Conservation (phyloP, 1,140 invertebrate species). For the Homalodisca vitripennis region DNA sequence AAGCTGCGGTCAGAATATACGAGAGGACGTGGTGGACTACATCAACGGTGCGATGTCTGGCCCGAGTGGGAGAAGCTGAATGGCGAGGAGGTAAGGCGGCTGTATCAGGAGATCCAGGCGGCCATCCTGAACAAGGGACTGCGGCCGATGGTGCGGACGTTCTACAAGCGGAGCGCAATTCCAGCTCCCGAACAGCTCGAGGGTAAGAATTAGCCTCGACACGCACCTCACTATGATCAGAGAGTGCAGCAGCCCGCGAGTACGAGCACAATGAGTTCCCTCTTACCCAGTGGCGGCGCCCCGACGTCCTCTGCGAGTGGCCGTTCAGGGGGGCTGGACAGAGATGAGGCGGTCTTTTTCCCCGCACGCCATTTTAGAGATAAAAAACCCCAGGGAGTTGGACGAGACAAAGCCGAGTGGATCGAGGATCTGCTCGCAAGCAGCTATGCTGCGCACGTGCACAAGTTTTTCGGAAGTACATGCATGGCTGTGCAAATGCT, state of each 20-base stretch:
- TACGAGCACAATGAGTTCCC: neutral
- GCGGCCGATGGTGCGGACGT: neutral
- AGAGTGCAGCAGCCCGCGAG: too few species aligned
- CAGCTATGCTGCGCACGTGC: neutral
- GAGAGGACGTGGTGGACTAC: neutral
- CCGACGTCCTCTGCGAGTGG: neutral
- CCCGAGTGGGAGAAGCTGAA: neutral
- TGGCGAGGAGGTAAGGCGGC: neutral
- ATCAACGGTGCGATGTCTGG: neutral
- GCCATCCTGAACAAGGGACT: neutral
- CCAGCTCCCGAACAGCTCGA: neutral
- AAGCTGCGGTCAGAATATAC: neutral
- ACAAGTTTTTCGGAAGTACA: neutral
- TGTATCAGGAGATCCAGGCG: neutral
- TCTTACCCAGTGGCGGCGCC: neutral
- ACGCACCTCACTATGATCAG: neutral
- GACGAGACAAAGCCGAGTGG: neutral
- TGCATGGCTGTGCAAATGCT: neutral
- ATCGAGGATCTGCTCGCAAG: neutral
- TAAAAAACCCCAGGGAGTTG: neutral
- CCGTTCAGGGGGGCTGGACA: neutral
- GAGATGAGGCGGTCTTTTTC: neutral
- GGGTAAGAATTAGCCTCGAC: neutral
- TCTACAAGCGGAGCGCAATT: neutral
- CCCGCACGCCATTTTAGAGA: neutral